phyloP scores from a whole-genome alignment of 2,113 vertebrate species.

The Steatornis caripensis region DNA sequence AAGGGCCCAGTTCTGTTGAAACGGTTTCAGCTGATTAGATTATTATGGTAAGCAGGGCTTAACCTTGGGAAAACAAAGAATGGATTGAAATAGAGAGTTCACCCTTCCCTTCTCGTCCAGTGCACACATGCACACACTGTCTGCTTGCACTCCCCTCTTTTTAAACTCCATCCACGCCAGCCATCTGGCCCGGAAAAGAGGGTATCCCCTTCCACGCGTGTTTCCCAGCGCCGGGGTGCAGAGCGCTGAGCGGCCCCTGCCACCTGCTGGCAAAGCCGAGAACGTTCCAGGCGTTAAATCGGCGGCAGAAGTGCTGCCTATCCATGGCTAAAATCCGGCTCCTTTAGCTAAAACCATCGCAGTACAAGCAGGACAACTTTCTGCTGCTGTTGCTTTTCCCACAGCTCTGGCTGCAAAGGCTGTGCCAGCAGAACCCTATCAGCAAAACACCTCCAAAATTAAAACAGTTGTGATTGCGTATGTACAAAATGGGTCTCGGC shows the following conservation, averaged over 20 bases:
- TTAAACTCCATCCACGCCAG: neutral
- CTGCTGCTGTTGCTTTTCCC: neutral
- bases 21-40: slow-evolving; percentile 41
- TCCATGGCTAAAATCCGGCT: rapidly evolving
- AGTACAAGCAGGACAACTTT: neutral
- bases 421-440: neutral
- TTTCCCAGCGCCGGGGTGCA: rapidly evolving
- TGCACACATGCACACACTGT: neutral
- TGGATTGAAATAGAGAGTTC: neutral
- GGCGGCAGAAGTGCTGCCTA: rapidly evolving
- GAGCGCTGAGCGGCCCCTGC: neutral
- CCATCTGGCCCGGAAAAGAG: neutral
- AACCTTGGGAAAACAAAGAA: slow-evolving; percentile 50
- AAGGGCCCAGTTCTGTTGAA: neutral
- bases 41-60: slow-evolving; percentile 46
- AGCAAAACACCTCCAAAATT: neutral
- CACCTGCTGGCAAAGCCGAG: slow-evolving; percentile 26
- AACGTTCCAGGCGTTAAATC: rapidly evolving
- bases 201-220: neutral
- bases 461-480: neutral
- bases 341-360: neutral
- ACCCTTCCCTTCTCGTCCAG: neutral
- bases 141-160: neutral
- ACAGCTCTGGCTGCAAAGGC: neutral
- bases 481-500: neutral